phyloP scores from a whole-genome alignment of 2,113 vertebrate genomes.

The Galemys pyrenaicus region DNA sequence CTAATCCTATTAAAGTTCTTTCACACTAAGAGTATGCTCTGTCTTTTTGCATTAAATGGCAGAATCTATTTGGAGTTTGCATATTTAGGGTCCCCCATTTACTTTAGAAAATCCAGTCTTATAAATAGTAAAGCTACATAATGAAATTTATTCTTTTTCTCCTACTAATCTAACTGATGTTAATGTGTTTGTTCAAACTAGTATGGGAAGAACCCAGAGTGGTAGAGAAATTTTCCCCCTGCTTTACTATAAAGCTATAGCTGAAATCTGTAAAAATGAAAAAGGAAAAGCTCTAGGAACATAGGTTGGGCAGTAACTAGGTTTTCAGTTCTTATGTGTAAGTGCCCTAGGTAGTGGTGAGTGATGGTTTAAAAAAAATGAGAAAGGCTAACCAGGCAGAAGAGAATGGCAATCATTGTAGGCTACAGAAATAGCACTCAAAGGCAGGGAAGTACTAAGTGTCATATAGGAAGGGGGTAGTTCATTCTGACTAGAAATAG shows the following conservation, averaged over 20 bases:
- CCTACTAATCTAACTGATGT: too few species aligned
- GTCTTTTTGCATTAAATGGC: too few species aligned
- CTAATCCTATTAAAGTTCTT: too few species aligned
- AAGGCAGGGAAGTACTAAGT: not conserved
- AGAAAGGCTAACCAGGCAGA: not conserved
- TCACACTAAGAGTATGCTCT: too few species aligned
- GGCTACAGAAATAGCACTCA: not conserved
- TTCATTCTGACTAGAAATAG: slow-evolving; percentile 28
- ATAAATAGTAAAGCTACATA: not conserved
- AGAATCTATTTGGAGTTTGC: too few species aligned
- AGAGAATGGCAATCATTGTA: not conserved
- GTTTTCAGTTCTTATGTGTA: not conserved
- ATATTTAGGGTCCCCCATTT: too few species aligned
- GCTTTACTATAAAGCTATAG: not conserved
- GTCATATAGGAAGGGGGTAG: slow-evolving; percentile 18
- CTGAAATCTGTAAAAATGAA: not conserved
- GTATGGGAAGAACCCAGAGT: not conserved
- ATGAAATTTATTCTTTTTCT: not conserved
- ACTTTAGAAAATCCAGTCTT: too few species aligned
- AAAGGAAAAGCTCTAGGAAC: not conserved
- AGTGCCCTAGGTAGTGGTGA: not conserved
- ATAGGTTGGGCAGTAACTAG: not conserved
- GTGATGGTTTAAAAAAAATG: not conserved
- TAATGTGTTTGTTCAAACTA: not conserved
- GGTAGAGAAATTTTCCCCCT: not conserved